Conservation (phyloP, 2,888 invertebrate species). For the Leptinotarsa rubiginosa region DNA sequence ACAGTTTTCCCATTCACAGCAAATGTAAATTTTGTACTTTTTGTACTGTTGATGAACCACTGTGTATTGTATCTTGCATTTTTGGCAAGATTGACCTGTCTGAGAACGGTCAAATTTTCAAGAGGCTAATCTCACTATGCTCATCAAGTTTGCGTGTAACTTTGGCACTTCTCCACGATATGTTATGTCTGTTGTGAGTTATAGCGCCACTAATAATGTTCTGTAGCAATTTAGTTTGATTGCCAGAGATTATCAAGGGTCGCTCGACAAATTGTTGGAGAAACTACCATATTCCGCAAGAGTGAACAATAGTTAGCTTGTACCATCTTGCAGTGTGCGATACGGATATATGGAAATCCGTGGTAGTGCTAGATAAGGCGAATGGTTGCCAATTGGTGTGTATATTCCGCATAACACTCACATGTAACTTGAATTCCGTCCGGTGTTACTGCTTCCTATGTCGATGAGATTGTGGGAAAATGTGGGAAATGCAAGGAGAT, state of each 20-base stretch:
- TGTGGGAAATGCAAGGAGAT: no score
- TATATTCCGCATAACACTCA: background rate
- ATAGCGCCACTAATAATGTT: constrained; percentile 56
- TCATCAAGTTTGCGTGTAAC: constrained; percentile 50
- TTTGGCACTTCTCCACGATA: constrained; percentile 55
- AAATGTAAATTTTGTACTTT: no score
- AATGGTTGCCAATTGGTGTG: background rate
- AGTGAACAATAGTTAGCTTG: constrained; percentile 5
- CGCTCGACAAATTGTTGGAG: constrained; percentile 46
- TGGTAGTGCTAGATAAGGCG: background rate
- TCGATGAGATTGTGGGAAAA: no score
- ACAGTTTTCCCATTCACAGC: no score
- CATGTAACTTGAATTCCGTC: background rate
- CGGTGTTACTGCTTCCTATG: no score
- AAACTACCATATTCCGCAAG: constrained; percentile 17
- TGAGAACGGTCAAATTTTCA: background rate
- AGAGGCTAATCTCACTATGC: constrained; percentile 36
- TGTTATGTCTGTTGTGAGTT: constrained; percentile 52
- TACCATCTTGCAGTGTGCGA: constrained; percentile 1
- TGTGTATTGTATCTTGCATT: no score
- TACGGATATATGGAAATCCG: background rate
- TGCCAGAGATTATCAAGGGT: constrained; percentile 55
- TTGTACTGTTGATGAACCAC: no score
- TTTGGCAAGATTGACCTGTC: no score
- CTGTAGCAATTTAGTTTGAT: constrained; percentile 57